phyloP scores from a whole-genome alignment of 2,113 vertebrate species.

The Hippocampus guttulatus region DNA sequence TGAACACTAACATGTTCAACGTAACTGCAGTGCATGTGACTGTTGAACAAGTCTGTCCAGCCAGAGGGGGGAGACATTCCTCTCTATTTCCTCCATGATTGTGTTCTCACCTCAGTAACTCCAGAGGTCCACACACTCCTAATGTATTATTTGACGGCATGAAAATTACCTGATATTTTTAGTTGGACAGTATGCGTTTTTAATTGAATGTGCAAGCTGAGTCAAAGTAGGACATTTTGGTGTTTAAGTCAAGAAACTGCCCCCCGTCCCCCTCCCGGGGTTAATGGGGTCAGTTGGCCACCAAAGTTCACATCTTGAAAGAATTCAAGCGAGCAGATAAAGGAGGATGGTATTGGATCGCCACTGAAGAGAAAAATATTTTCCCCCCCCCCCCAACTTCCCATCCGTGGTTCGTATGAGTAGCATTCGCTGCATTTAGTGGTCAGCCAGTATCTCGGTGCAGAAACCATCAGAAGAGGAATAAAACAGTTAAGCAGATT shows the following conservation, averaged over 20 bases:
- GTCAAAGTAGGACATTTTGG: slow-evolving; percentile 5
- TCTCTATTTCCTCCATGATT: slow-evolving; percentile 3
- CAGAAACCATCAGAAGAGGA: slow-evolving; percentile 5
- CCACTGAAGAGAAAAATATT: slow-evolving; percentile 9
- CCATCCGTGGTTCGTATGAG: slow-evolving; percentile 28
- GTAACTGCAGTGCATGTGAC: not conserved
- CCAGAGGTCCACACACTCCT: not conserved
- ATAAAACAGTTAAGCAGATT: slow-evolving; percentile 23
- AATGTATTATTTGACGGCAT: not conserved
- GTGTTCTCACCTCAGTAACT: not conserved
- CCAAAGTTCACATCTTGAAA: slow-evolving; percentile 62
- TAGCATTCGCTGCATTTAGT: slow-evolving; percentile 29
- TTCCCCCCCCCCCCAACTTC: slow-evolving; percentile 19
- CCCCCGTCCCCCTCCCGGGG: slow-evolving; percentile 6
- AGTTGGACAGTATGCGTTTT: not conserved
- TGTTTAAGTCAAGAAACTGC: slow-evolving; percentile 1
- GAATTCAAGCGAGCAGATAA: slow-evolving; percentile 51
- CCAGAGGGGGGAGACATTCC: slow-evolving; percentile 58
- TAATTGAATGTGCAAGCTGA: not conserved
- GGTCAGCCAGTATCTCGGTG: slow-evolving; percentile 20
- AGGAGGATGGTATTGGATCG: slow-evolving; percentile 27
- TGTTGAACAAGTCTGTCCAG: not conserved
- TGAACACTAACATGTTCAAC: not conserved
- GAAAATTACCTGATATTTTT: slow-evolving; percentile 2
- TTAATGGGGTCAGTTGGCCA: slow-evolving; percentile 53